Evolutionary conservation across 2,113 vertebrate genomes (phyloP).

Genomic region (Tupaia chinensis): DNA sequence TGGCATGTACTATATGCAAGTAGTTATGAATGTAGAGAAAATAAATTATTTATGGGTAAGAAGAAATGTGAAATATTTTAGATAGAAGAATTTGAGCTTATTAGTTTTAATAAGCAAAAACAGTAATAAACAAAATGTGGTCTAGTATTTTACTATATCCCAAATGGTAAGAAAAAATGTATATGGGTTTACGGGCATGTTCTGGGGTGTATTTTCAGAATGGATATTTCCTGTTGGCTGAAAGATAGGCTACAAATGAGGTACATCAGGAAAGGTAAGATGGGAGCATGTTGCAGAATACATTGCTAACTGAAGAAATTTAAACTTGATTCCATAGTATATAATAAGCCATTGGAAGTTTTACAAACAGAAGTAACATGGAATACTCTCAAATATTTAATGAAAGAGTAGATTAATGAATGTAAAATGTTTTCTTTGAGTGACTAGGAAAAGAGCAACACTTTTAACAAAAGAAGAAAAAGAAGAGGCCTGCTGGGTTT

Average conservation of each 20-base stretch:
- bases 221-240: background rate
- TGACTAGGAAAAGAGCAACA: conserved; percentile 13
- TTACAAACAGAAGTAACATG: conserved; percentile 16
- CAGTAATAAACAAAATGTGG: conserved; percentile 20
- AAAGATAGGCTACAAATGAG: background rate
- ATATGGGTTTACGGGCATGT: background rate
- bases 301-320: background rate
- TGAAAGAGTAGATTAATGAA: conserved; percentile 4
- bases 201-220: background rate
- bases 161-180: background rate
- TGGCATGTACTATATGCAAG: conserved; percentile 2
- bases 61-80: conserved; percentile 34
- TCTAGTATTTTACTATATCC: background rate
- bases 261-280: background rate
- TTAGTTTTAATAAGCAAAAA: background rate
- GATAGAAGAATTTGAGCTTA: background rate
- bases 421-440: background rate
- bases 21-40: background rate
- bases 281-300: background rate
- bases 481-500: background rate
- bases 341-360: background rate
- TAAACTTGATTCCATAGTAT: background rate
- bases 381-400: background rate
- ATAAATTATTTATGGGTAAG: background rate
- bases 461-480: conserved; percentile 4